phyloP scores from a whole-genome alignment of 2,113 vertebrate species.

The Puma concolor region DNA sequence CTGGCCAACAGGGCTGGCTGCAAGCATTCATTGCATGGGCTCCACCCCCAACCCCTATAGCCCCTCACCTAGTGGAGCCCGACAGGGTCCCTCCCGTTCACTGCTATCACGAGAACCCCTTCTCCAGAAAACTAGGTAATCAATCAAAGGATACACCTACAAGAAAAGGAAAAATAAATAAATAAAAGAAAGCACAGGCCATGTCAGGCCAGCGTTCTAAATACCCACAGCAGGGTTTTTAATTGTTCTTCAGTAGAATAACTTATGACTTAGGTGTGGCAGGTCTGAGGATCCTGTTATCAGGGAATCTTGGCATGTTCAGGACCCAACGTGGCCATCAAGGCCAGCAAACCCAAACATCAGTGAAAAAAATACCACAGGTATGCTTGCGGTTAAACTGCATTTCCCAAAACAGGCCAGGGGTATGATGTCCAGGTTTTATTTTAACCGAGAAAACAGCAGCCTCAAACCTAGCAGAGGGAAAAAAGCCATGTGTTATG shows the following conservation, averaged over 20 bases:
- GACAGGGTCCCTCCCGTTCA: neutral
- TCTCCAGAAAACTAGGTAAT: neutral
- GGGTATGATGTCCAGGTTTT: neutral
- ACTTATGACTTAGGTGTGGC: neutral
- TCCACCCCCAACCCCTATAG: neutral
- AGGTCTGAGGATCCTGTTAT: neutral
- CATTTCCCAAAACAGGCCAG: neutral
- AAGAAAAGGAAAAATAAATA: neutral
- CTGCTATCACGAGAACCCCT: neutral
- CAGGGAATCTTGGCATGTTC: neutral
- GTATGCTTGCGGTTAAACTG: neutral
- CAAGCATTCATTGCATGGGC: rapidly evolving
- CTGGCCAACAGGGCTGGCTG: neutral
- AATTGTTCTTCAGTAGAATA: neutral
- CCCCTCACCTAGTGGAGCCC: neutral
- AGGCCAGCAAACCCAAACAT: neutral
- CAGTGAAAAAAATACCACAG: neutral
- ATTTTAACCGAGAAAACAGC: neutral
- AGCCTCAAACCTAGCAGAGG: neutral
- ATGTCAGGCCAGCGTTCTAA: neutral
- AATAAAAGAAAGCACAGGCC: neutral
- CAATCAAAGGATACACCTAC: neutral
- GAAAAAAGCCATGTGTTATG: neutral
- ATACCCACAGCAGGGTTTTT: neutral
- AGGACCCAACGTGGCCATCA: neutral